These are phyloP conservation scores for Adelges cooleyi DNA, from an alignment of 1,140 invertebrate genomes.

Conservation along the genomic window DNA sequence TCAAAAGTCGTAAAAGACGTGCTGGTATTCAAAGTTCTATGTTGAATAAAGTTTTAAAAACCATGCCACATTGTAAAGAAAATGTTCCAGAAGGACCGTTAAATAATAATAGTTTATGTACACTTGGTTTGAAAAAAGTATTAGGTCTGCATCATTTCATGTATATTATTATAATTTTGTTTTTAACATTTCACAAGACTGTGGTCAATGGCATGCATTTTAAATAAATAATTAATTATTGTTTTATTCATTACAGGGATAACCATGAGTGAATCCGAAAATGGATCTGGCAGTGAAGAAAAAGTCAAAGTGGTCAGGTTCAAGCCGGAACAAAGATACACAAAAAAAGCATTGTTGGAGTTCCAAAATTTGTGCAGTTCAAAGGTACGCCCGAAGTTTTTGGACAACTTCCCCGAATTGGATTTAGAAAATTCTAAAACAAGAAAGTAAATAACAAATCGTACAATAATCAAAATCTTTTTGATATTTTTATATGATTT, in stretches of 20 bases:
- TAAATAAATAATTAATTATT: background rate
- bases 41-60: conserved; percentile 20
- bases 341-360: conserved; percentile 16
- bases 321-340: conserved; percentile 5
- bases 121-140: background rate
- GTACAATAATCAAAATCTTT: no score
- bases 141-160: conserved; percentile 1
- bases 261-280: conserved; percentile 8
- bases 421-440: conserved; percentile 20
- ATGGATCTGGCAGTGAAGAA: conserved; percentile 3
- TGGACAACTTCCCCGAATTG: conserved; percentile 14
- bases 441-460: conserved; percentile 14
- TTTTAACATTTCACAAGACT: background rate
- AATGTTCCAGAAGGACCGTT: conserved; percentile 18
- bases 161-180: background rate
- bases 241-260: background rate
- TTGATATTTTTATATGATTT: no score
- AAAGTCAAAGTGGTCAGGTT: conserved; percentile 21
- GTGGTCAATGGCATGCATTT: background rate
- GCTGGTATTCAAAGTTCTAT: conserved; percentile 13
- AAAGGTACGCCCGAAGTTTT: conserved; percentile 19
- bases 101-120: background rate
- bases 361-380: conserved; percentile 23
- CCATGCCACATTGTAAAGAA: conserved; percentile 17
- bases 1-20: background rate